Base-by-base conservation (phyloP, 2,797 vertebrate genomes). In the Brotula barbata region DNA sequence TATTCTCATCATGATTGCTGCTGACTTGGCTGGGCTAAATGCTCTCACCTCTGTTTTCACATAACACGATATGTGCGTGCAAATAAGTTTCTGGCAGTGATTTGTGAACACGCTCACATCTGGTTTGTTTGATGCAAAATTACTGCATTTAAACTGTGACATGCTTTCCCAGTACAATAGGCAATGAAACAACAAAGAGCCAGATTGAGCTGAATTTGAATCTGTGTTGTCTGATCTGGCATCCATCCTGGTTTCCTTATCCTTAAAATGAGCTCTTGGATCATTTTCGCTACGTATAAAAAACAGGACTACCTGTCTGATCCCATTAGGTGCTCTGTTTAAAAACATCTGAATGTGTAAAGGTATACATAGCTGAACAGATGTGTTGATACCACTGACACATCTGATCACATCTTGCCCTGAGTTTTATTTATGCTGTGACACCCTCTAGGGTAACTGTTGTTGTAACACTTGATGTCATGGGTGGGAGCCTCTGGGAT, bases 401-500 rank as follows among this genome's bases (percentile, higher is more conserved):
- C 80, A 11, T 73, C 23, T 77, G 68, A 77, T 80, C 75, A 58
- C 62, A 60, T 73, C 58, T 22, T 53, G 20, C 41, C 36, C 23
- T 1, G 1, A 28, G 36, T 41, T 66, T 78, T 63, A 39, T 82
- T 86, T 84, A 61, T 75, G 58, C 43, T 37, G 36, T 85, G 53
- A 48, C 80, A 78, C 80, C 78, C 78, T 74, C 23, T 56, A 45
- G 62, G 10, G 55, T 6, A 40, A 46, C 52, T 62, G 48, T 63
- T 80, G 71, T 76, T 73, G 58, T 44, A 34, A 74, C 74, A 61
- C 0, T 33, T 40, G 33, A 61, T 64, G 46, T 57, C 64, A 56
- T 65, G 42, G 81, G 60, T 64, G 75, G 76, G 77, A 82, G 50
- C 74, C 66, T 59, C 8, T 5, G 68, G 68, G 79, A 76, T 84